These are phyloP conservation scores for Pseudeuparius sepicola DNA, from an alignment of 2,888 invertebrate genomes.

Conservation along the genomic window DNA sequence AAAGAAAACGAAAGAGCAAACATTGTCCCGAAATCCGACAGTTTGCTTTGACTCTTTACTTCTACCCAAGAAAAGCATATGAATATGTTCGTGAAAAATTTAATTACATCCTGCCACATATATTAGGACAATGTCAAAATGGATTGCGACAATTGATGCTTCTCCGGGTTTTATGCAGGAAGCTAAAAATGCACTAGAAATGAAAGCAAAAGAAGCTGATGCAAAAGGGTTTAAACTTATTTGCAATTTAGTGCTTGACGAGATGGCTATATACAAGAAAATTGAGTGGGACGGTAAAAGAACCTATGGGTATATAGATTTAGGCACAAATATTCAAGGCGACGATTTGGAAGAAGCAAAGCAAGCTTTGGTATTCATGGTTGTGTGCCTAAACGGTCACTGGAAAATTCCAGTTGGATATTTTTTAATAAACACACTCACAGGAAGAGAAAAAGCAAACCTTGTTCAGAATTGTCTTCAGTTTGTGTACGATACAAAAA, in stretches of 20 bases:
- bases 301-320: too few relatives aligned
- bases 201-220: neutral
- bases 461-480: too few relatives aligned
- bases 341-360: too few relatives aligned
- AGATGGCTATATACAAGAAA: constrained; percentile 25
- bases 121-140: constrained; percentile 1
- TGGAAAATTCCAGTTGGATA: too few relatives aligned
- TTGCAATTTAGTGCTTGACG: constrained; percentile 18
- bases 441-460: too few relatives aligned
- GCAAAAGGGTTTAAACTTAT: constrained; percentile 1
- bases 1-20: neutral
- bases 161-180: constrained; percentile 1
- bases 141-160: constrained; percentile 2
- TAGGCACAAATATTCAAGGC: too few relatives aligned
- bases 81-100: neutral
- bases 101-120: constrained; percentile 1
- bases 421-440: too few relatives aligned
- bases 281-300: too few relatives aligned
- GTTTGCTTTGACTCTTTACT: constrained; percentile 3
- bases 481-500: too few relatives aligned
- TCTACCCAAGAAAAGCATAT: constrained; percentile 1
- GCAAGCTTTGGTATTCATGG: too few relatives aligned
- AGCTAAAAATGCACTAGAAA: constrained; percentile 1
- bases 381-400: too few relatives aligned
- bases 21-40: neutral